These are phyloP conservation scores for Pachypsylla venusta DNA, from an alignment of 1,140 invertebrate genomes.

Conservation along the genomic window DNA sequence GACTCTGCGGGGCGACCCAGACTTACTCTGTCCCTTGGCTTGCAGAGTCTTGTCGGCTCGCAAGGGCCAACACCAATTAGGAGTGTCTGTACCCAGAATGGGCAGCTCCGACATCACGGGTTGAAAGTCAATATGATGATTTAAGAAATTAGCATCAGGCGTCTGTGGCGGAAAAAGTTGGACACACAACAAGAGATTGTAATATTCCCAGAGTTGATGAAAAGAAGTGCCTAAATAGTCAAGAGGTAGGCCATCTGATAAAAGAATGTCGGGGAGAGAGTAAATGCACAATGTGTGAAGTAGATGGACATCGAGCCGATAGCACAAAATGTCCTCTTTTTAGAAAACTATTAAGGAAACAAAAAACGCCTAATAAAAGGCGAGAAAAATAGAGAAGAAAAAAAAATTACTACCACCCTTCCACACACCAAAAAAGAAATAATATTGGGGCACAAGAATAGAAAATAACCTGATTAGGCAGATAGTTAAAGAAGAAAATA, in stretches of 20 bases:
- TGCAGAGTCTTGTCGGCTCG: too few relatives aligned
- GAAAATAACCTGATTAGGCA: too few relatives aligned
- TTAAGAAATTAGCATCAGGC: too few relatives aligned
- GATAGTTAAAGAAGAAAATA: too few relatives aligned
- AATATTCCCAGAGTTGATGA: background rate
- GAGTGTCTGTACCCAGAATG: too few relatives aligned
- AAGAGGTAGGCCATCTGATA: background rate
- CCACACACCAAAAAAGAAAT: background rate
- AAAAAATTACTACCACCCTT: background rate
- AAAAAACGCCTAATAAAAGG: background rate
- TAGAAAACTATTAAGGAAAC: background rate
- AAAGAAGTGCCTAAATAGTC: background rate
- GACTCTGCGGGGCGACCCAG: too few relatives aligned
- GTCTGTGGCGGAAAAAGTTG: too few relatives aligned
- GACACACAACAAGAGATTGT: background rate
- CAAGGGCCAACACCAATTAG: too few relatives aligned
- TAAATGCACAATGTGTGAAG: background rate
- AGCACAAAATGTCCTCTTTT: background rate
- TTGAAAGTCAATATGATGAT: too few relatives aligned
- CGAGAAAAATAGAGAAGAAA: background rate
- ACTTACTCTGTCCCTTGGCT: too few relatives aligned
- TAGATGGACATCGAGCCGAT: background rate
- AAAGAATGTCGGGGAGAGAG: background rate
- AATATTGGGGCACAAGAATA: background rate
- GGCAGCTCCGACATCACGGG: too few relatives aligned